phyloP scores from a whole-genome alignment of 2,797 vertebrate species.

The Platyrinchus mystaceus region DNA sequence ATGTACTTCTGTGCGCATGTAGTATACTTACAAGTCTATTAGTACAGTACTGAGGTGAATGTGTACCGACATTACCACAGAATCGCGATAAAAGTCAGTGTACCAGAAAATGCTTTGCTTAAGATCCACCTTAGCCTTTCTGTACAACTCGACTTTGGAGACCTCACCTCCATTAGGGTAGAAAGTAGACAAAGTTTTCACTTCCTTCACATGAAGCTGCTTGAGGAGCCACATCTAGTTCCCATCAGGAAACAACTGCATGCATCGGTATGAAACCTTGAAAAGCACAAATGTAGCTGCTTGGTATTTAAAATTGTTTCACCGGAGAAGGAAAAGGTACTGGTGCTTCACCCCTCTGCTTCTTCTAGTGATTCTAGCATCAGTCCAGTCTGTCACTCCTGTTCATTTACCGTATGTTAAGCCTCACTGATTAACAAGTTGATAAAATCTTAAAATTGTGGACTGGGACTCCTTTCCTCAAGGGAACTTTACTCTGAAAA shows the following conservation, averaged over 20 bases:
- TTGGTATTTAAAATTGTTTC: neutral
- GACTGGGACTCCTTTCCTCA: neutral
- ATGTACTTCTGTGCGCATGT: accelerated
- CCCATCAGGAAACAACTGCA: neutral
- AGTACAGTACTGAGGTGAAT: neutral
- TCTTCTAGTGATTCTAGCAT: neutral
- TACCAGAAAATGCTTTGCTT: neutral
- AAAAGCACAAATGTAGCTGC: neutral
- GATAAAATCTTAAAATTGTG: neutral
- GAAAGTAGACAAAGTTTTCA: neutral
- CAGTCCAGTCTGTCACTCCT: neutral
- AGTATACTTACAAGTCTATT: neutral
- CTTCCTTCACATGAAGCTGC: neutral
- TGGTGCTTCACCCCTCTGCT: accelerated
- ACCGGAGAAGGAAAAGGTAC: neutral
- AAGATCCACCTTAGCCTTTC: neutral
- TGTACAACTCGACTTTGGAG: neutral
- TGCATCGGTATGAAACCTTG: neutral
- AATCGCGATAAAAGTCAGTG: neutral
- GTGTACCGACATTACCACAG: neutral
- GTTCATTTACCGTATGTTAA: neutral
- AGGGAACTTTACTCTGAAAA: neutral
- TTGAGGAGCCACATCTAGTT: neutral
- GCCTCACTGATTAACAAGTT: neutral
- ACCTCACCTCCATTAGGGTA: neutral